Conservation (phyloP, 2,888 invertebrate species). For the Pammene aurita region DNA sequence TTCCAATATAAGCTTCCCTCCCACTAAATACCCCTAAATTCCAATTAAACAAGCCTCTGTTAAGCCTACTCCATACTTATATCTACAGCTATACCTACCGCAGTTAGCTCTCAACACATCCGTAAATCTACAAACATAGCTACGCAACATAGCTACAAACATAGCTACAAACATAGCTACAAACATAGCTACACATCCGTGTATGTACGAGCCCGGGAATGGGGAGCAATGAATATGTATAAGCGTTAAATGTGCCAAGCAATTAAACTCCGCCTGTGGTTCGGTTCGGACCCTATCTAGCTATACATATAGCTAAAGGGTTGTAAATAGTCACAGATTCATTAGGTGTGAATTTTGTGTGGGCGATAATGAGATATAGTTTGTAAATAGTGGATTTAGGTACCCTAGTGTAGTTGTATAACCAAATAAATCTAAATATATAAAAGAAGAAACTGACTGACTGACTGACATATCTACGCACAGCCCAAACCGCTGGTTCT, state of each 20-base stretch:
- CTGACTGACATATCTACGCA: no score
- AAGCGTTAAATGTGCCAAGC: slow-evolving; percentile 77
- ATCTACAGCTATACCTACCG: neutral
- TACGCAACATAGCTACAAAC: slow-evolving; percentile 14
- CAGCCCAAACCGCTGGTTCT: no score
- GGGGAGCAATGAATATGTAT: slow-evolving; percentile 80
- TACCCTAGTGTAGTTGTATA: neutral
- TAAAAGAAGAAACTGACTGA: no score
- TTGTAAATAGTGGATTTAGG: no score
- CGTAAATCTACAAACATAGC: slow-evolving; percentile 32
- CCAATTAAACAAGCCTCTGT: slow-evolving; percentile 9
- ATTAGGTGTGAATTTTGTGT: slow-evolving; percentile 20
- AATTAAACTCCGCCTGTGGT: slow-evolving; percentile 71
- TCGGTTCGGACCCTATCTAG: slow-evolving; percentile 43
- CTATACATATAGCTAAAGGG: slow-evolving; percentile 25
- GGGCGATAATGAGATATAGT: neutral
- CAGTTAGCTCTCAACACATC: slow-evolving; percentile 7
- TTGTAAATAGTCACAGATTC: slow-evolving; percentile 26
- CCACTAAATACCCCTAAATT: neutral
- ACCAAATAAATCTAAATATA: no score
- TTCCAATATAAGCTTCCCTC: neutral
- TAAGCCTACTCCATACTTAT: neutral
- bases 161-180: slow-evolving; percentile 12
- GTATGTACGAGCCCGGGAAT: slow-evolving; percentile 51
- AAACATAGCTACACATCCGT: slow-evolving; percentile 31